A percentile compares a stretch with the other conserved stretches of the same genome.
Conservation (phyloP, 2,113 vertebrate species). For the Neogale vison region DNA sequence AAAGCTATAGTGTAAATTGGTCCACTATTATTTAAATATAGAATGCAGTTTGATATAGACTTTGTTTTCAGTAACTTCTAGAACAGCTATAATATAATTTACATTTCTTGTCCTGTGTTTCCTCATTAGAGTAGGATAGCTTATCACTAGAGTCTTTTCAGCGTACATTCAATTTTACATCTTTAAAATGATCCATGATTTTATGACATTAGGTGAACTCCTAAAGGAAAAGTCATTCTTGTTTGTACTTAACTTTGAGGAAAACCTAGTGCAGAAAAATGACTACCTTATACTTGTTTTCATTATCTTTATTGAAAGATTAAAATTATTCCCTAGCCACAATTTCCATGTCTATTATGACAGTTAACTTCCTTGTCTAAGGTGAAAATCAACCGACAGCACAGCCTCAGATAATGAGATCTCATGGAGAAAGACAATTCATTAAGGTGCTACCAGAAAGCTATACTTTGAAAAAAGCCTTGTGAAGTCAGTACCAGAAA, state of each 20-base stretch:
- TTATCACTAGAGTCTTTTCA: background rate
- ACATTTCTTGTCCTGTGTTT: background rate
- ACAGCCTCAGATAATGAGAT: background rate
- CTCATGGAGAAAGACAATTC: background rate
- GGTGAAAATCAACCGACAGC: background rate
- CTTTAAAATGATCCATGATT: background rate
- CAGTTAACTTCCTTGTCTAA: background rate
- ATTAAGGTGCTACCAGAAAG: background rate
- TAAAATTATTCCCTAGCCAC: background rate
- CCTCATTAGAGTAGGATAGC: background rate
- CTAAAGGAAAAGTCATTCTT: background rate
- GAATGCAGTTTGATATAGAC: background rate
- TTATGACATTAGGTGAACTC: background rate
- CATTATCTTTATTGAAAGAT: background rate
- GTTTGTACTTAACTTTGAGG: background rate
- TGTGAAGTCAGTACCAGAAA: conserved; percentile 27
- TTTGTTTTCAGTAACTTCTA: background rate
- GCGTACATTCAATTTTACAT: background rate
- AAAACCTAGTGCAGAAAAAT: background rate
- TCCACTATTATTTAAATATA: background rate
- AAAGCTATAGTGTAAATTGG: background rate
- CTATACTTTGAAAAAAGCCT: background rate
- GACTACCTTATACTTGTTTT: background rate
- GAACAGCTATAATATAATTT: background rate
- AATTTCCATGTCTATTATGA: background rate